These are phyloP conservation scores for Chanos chanos DNA, from an alignment of 2,797 vertebrate species.

Conservation along the genomic window DNA sequence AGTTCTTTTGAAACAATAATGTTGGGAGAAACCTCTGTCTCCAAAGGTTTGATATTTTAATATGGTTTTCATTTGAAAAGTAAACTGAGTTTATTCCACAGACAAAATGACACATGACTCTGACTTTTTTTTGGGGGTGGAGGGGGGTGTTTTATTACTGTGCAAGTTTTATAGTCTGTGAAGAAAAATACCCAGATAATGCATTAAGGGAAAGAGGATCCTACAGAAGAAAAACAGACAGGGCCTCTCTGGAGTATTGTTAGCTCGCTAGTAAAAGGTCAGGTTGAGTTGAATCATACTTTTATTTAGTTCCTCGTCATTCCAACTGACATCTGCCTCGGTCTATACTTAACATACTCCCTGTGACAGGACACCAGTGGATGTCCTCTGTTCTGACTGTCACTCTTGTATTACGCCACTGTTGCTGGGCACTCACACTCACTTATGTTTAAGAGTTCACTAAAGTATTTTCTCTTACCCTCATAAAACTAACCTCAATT, in stretches of 20 bases:
- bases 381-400: too few relatives aligned
- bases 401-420: too few relatives aligned
- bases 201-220: neutral
- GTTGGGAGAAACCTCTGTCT: neutral
- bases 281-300: neutral
- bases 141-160: neutral
- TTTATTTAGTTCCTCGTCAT: slow-evolving; percentile 8
- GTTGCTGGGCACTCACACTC: too few relatives aligned
- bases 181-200: neutral
- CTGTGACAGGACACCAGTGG: too few relatives aligned
- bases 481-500: too few relatives aligned
- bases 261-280: neutral
- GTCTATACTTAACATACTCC: too few relatives aligned
- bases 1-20: neutral
- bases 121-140: neutral
- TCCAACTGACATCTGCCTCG: too few relatives aligned
- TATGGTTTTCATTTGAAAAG: too few relatives aligned
- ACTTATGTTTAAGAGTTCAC: too few relatives aligned
- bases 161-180: neutral
- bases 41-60: too few relatives aligned
- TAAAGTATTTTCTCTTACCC: too few relatives aligned
- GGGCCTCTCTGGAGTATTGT: neutral
- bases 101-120: neutral
- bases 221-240: neutral
- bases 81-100: too few relatives aligned